phyloP scores from a whole-genome alignment of 2,113 vertebrate species.

The Prionailurus viverrinus region DNA sequence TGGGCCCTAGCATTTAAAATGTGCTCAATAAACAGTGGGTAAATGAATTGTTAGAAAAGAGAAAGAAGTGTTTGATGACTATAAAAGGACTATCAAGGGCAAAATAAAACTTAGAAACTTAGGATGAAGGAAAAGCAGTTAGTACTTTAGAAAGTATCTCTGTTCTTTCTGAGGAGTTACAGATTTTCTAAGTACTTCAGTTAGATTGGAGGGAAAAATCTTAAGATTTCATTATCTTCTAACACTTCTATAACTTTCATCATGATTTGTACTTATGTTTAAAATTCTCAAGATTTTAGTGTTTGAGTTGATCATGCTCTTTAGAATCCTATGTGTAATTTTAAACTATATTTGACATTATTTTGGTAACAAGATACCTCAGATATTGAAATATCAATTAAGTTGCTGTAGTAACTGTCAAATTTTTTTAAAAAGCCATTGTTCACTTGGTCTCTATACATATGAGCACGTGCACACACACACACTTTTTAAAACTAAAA shows the following conservation, averaged over 20 bases:
- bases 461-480: not conserved
- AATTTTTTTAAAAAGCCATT: not conserved
- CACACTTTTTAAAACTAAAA: slow-evolving; percentile 30
- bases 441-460: not conserved
- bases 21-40: not conserved
- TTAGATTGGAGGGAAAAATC: not conserved
- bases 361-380: slow-evolving; percentile 53
- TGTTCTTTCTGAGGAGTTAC: not conserved
- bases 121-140: not conserved
- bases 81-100: not conserved
- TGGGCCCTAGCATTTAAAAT: slow-evolving; percentile 11
- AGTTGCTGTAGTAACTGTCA: not conserved
- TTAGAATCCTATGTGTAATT: slow-evolving; percentile 28
- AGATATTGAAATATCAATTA: slow-evolving; percentile 1
- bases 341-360: slow-evolving; percentile 46
- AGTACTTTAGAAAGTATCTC: not conserved
- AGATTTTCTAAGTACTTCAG: slow-evolving; percentile 27
- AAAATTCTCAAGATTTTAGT: not conserved
- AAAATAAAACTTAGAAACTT: not conserved
- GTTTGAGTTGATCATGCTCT: not conserved
- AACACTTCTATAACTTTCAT: not conserved
- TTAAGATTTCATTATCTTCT: not conserved
- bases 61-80: not conserved
- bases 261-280: slow-evolving; percentile 5
- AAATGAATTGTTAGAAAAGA: not conserved